Evolutionary conservation across 2,888 invertebrate species (phyloP).

Genomic region (Chesias legatella): DNA sequence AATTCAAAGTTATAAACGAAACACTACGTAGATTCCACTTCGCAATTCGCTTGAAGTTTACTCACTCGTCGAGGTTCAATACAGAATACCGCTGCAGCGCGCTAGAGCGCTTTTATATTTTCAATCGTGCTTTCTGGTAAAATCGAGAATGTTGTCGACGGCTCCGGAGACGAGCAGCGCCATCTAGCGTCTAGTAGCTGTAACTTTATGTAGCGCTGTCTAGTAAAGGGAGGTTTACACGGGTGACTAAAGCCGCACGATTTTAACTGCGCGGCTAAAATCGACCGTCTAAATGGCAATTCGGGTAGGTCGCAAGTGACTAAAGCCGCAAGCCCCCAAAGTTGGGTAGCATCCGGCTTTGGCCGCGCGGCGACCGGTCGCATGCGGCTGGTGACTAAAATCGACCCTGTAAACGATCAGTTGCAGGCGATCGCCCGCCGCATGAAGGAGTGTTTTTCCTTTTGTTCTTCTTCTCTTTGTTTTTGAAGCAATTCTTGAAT

Average conservation of each 20-base stretch:
- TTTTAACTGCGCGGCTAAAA: constrained; percentile 13
- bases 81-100: constrained; percentile 34
- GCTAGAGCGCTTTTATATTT: constrained; percentile 46
- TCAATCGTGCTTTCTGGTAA: constrained; percentile 10
- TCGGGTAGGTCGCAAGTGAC: too few species aligned
- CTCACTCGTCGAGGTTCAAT: constrained; percentile 21
- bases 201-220: constrained; percentile 6
- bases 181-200: constrained; percentile 26
- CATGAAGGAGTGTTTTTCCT: constrained; percentile 18
- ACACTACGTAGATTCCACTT: constrained; percentile 2
- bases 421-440: constrained; percentile 21
- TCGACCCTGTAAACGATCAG: too few species aligned
- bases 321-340: too few species aligned
- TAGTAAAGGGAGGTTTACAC: constrained; percentile 31
- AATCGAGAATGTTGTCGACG: constrained; percentile 26
- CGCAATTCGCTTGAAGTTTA: constrained; percentile 20
- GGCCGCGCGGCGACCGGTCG: too few species aligned
- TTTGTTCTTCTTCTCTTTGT: too few species aligned
- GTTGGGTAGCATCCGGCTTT: too few species aligned
- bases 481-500: too few species aligned
- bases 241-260: constrained; percentile 37
- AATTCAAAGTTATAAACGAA: too few species aligned
- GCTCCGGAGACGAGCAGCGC: constrained; percentile 17
- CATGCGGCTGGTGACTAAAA: too few species aligned
- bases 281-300: constrained; percentile 14